These are phyloP conservation scores for Gallinago paraguaiae DNA, from an alignment of 2,113 vertebrate species.

Conservation along the genomic window DNA sequence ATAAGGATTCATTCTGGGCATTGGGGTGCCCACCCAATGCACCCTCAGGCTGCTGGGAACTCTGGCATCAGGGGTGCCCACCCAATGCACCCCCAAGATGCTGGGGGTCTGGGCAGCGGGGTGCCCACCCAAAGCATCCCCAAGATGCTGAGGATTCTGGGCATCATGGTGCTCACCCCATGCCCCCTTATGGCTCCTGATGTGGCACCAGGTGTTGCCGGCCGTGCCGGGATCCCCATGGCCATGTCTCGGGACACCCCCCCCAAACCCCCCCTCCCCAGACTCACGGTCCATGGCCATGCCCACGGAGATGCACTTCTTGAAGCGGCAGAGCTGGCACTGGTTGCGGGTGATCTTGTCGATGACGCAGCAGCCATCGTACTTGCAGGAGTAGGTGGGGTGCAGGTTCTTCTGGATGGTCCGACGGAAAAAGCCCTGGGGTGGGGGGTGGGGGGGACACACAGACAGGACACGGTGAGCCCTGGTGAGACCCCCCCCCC, in stretches of 20 bases:
- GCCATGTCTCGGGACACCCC: too few species aligned
- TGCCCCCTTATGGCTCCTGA: background rate
- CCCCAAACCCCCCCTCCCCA: background rate
- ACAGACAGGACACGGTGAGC: background rate
- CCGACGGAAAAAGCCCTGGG: constrained; percentile 93
- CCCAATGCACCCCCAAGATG: too few species aligned
- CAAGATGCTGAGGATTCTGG: too few species aligned
- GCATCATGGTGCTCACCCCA: too few species aligned
- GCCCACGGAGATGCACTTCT: constrained; percentile 92
- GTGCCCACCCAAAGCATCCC: too few species aligned
- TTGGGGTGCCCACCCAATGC: too few species aligned
- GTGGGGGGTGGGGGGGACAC: too few species aligned
- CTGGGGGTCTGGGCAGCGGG: too few species aligned
- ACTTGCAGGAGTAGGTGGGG: constrained; percentile 94
- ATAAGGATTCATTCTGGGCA: too few species aligned
- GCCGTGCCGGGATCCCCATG: background rate
- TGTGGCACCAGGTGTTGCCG: background rate
- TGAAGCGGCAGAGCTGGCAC: constrained; percentile 97
- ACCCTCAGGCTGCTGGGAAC: too few species aligned
- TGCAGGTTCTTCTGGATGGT: constrained; percentile 98
- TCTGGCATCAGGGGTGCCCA: too few species aligned
- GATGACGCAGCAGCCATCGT: constrained; percentile 94
- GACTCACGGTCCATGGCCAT: constrained; percentile 86
- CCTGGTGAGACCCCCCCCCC: background rate
- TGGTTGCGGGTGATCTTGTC: constrained; percentile 99